A percentile compares a stretch with the other conserved stretches of the same genome.
Evolutionary conservation across 1,140 invertebrate species (phyloP).

Genomic region (Drosophila carrolli): DNA sequence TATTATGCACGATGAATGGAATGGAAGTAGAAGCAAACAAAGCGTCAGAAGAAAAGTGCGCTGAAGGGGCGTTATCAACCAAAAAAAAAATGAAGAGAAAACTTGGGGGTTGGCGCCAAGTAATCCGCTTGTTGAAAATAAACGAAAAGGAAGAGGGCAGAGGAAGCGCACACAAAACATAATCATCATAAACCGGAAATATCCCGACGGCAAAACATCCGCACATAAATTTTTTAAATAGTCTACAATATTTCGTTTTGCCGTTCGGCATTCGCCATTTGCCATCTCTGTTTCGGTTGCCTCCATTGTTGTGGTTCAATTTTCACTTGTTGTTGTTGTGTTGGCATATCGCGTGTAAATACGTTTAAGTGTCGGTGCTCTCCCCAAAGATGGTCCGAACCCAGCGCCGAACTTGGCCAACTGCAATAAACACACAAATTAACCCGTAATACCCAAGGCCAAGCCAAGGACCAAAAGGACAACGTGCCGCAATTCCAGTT

Average conservation of each 20-base stretch:
- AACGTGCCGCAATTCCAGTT: constrained; percentile 66
- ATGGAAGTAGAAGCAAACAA: constrained; percentile 47
- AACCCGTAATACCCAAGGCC: constrained; percentile 77
- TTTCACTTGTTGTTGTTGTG: constrained; percentile 42
- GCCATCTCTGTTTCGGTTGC: constrained; percentile 41
- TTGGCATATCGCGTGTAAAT: constrained; percentile 67
- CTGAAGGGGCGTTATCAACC: neutral
- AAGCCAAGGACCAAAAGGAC: constrained; percentile 62
- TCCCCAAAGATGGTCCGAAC: constrained; percentile 40
- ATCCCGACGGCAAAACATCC: constrained; percentile 84
- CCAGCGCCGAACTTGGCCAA: constrained; percentile 71
- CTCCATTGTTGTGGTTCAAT: constrained; percentile 15
- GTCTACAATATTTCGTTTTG: constrained; percentile 80
- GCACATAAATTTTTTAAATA: constrained; percentile 84
- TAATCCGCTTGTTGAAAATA: constrained; percentile 83
- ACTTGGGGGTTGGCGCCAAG: constrained; percentile 32
- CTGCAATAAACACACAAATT: constrained; percentile 83
- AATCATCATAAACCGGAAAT: constrained; percentile 84
- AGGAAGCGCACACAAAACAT: constrained; percentile 69
- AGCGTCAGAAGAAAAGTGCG: constrained; percentile 41
- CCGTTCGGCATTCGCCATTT: constrained; percentile 71
- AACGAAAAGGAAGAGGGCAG: constrained; percentile 56
- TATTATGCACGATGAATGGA: constrained; percentile 71
- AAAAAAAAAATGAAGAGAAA: constrained; percentile 40
- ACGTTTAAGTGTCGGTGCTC: constrained; percentile 72